Evolutionary conservation across 2,113 vertebrate species (phyloP).

Genomic region (Limnothrissa miodon): DNA sequence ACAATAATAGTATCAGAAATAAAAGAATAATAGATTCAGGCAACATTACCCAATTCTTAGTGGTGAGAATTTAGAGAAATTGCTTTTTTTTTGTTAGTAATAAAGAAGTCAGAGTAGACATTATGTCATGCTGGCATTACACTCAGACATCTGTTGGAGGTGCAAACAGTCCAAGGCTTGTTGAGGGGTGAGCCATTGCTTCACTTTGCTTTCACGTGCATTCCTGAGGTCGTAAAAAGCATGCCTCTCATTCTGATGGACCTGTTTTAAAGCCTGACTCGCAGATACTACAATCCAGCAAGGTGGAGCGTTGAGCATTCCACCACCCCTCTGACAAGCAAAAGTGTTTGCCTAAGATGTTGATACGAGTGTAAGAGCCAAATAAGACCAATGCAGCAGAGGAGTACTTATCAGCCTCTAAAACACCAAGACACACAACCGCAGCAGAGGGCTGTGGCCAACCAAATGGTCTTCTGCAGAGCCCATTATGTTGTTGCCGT

Average conservation of each 20-base stretch:
- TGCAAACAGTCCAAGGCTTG: background rate
- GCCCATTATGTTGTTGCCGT: constrained; percentile 39
- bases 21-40: no score
- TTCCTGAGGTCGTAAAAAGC: constrained; percentile 6
- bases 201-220: background rate
- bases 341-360: background rate
- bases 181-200: background rate
- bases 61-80: background rate
- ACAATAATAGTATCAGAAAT: background rate
- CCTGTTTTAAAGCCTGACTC: background rate
- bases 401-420: background rate
- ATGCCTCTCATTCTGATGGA: background rate
- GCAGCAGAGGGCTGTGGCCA: background rate
- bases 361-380: background rate
- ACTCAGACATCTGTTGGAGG: background rate
- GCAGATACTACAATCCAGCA: background rate
- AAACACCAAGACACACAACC: background rate
- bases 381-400: background rate
- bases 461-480: background rate
- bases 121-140: constrained; percentile 4
- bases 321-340: background rate
- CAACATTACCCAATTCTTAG: background rate
- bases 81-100: background rate
- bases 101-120: background rate
- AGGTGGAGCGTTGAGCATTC: no score